Percentiles rank a stretch among this genome's conserved stretches.
phyloP scores from a whole-genome alignment of 2,888 invertebrate genomes.

The Pandemis heparana region DNA sequence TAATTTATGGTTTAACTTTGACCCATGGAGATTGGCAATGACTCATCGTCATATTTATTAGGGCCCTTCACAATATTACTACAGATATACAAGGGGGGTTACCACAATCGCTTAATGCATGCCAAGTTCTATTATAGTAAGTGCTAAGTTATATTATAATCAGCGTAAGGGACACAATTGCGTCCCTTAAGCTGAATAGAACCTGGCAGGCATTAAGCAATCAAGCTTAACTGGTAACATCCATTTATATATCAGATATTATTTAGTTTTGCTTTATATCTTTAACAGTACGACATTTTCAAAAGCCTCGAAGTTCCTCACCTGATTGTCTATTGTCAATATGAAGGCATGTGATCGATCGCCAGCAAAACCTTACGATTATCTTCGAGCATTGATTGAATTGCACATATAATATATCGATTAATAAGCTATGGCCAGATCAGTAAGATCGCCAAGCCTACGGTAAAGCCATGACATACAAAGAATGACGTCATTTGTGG shows the following conservation, averaged over 20 bases:
- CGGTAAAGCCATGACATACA: conserved; percentile 69
- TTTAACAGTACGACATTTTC: not conserved
- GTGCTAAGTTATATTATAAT: no score
- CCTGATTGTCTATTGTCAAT: not conserved
- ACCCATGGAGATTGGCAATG: not conserved
- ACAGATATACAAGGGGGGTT: no score
- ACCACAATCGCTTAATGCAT: no score
- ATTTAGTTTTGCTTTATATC: no score
- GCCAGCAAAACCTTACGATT: not conserved
- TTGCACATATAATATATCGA: conserved; percentile 7
- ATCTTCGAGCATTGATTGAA: conserved; percentile 7
- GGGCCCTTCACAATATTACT: not conserved
- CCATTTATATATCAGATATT: no score
- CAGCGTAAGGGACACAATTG: no score
- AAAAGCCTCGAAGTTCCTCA: not conserved
- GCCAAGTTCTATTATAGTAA: no score
- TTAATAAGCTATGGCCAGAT: conserved; percentile 23
- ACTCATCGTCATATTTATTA: conserved; percentile 5
- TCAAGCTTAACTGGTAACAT: no score
- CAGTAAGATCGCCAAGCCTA: conserved; percentile 51
- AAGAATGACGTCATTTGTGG: conserved; percentile 65
- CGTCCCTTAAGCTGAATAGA: no score
- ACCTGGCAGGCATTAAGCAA: no score
- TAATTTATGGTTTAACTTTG: conserved; percentile 17
- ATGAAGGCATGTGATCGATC: not conserved